Conservation (phyloP, 1,140 invertebrate species). For the Lordiphosa stackelbergi region DNA sequence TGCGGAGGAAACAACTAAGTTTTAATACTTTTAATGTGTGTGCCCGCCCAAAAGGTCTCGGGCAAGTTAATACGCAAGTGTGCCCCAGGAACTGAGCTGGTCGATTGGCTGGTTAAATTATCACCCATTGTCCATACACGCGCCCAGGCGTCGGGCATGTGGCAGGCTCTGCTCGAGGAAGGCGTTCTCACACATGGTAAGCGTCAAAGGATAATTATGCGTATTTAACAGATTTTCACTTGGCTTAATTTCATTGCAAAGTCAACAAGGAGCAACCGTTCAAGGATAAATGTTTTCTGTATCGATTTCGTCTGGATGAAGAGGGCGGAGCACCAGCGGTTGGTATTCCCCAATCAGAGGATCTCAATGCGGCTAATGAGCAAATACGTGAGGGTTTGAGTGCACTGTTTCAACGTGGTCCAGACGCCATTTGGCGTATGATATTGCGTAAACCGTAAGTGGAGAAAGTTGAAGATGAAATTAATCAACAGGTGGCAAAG, state of each 20-base stretch:
- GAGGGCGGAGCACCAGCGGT: constrained; percentile 77
- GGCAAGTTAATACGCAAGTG: constrained; percentile 80
- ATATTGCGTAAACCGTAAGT: constrained; percentile 89
- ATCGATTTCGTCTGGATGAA: constrained; percentile 88
- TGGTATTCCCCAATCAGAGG: constrained; percentile 79
- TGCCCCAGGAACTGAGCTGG: constrained; percentile 84
- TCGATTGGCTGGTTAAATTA: constrained; percentile 85
- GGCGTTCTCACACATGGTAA: constrained; percentile 88
- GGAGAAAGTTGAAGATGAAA: background rate
- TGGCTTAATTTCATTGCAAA: constrained; percentile 46
- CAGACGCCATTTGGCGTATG: constrained; percentile 88
- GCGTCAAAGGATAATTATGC: constrained; percentile 34
- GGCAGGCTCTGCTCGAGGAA: constrained; percentile 91
- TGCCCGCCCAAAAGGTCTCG: constrained; percentile 78
- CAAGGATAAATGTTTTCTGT: constrained; percentile 90
- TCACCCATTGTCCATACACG: constrained; percentile 81
- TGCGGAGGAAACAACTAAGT: constrained; percentile 1
- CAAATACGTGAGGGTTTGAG: constrained; percentile 84
- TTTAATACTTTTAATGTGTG: constrained; percentile 21
- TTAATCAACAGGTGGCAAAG: background rate
- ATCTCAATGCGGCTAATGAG: constrained; percentile 82
- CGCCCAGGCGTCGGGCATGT: constrained; percentile 87
- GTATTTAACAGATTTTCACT: constrained; percentile 11
- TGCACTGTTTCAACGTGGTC: constrained; percentile 83
- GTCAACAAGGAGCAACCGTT: constrained; percentile 90